A percentile compares a stretch with the other conserved stretches of the same genome.
Conservation (phyloP, 2,888 invertebrate species). For the Podotricha telesiphe region DNA sequence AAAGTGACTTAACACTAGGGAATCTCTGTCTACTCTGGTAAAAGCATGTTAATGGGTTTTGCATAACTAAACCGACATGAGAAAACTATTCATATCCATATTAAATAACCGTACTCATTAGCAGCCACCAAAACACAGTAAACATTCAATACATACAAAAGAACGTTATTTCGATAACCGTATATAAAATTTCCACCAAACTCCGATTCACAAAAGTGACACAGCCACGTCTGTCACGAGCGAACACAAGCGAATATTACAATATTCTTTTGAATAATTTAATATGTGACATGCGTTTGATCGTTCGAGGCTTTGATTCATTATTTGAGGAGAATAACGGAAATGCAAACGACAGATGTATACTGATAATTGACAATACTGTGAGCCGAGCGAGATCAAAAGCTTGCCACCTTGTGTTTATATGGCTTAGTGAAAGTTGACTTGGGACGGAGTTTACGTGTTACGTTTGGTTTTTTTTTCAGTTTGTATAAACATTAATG, state of each 20-base stretch:
- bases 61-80: too few species aligned
- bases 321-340: constrained; percentile 37
- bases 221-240: constrained; percentile 38
- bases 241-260: constrained; percentile 40
- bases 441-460: too few species aligned
- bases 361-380: constrained; percentile 40
- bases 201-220: constrained; percentile 24
- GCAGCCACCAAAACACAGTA: too few species aligned
- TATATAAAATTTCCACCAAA: constrained; percentile 33
- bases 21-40: too few species aligned
- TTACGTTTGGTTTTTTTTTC: too few species aligned
- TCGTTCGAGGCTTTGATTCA: constrained; percentile 40
- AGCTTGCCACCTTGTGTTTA: neutral
- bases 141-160: neutral
- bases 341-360: constrained; percentile 40
- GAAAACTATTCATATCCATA: too few species aligned
- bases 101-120: too few species aligned
- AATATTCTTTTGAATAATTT: constrained; percentile 41
- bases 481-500: neutral
- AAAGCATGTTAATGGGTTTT: too few species aligned
- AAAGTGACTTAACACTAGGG: too few species aligned
- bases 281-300: constrained; percentile 43
- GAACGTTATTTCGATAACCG: constrained; percentile 27
- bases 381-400: constrained; percentile 23
- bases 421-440: neutral